phyloP scores from a whole-genome alignment of 2,797 vertebrate species.

The Capromys pilorides region DNA sequence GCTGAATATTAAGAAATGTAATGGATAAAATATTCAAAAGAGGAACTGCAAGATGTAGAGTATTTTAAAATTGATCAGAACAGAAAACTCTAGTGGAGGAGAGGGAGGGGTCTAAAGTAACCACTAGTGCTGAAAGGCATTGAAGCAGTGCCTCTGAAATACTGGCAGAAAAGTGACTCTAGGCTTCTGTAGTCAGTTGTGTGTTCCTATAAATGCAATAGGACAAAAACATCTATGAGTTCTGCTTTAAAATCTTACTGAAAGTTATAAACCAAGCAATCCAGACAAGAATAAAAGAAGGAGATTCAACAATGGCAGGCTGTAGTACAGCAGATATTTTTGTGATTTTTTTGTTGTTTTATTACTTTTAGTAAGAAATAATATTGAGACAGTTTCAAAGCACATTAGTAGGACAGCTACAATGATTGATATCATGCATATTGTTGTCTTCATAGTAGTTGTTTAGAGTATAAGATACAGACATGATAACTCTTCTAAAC shows the following conservation, averaged over 20 bases:
- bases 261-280: background rate
- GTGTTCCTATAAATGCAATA: background rate
- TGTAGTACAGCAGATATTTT: background rate
- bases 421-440: too few species aligned
- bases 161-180: background rate
- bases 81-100: background rate
- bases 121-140: background rate
- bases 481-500: too few species aligned
- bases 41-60: background rate
- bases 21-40: background rate
- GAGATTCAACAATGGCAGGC: background rate
- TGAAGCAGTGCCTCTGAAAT: background rate
- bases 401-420: too few species aligned
- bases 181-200: background rate
- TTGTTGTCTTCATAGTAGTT: too few species aligned
- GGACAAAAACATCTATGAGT: background rate
- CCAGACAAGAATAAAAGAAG: conserved; percentile 2
- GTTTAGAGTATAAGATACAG: too few species aligned
- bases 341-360: too few species aligned
- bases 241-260: conserved; percentile 15
- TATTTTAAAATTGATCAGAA: background rate
- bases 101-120: background rate
- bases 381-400: too few species aligned
- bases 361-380: too few species aligned
- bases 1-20: background rate